Evolutionary conservation across 2,113 vertebrate genomes (phyloP), one percentile per base, ranked within the genome.

Genomic region (Pogona vitticeps): DNA sequence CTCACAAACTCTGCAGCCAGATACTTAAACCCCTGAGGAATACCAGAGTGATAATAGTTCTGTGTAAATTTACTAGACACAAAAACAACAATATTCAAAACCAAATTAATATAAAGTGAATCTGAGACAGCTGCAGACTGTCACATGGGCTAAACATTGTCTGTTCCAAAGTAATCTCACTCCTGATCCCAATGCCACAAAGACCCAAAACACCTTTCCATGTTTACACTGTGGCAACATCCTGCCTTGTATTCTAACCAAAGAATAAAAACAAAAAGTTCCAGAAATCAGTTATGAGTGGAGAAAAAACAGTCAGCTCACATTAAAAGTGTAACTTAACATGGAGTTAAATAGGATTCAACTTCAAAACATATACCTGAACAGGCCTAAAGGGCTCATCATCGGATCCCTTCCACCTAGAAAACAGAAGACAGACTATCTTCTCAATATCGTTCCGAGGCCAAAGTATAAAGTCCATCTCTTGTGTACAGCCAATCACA

Each of bases 401-500:
- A 83, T 99, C 98, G 72, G 97, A 98, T 96, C 98, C 98, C 95
- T 99, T 99, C 98, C 98, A 99, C 95, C 98, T 98, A 95, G 98
- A 99, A 95, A 99, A 99, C 90, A 99, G 97, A 96, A 99, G 98
- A 97, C 98, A 99, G 95, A 98, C 98, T 95, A 99, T 98, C 97
- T 99, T 99, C 95, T 99, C 98, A 93, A 99, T 99, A 94, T 99
- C 98, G 76, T 99, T 98, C 90, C 98, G 98, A 96, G 98, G 98
- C 98, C 98, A 99, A 93, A 99, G 98, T 96, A 99, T 99, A 96
- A 99, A 99, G 97, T 99, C 98, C 98, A 99, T 99, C 97, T 99
- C 98, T 96, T 99, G 98, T 91, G 98, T 99, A 97, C 98, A 99
- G 97, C 98, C 98, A 42, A 99, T 99, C 92, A 99, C 98, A 96